Base-by-base conservation (phyloP, 2,888 invertebrate genomes). In the Alentia gelatinosa region DNA sequence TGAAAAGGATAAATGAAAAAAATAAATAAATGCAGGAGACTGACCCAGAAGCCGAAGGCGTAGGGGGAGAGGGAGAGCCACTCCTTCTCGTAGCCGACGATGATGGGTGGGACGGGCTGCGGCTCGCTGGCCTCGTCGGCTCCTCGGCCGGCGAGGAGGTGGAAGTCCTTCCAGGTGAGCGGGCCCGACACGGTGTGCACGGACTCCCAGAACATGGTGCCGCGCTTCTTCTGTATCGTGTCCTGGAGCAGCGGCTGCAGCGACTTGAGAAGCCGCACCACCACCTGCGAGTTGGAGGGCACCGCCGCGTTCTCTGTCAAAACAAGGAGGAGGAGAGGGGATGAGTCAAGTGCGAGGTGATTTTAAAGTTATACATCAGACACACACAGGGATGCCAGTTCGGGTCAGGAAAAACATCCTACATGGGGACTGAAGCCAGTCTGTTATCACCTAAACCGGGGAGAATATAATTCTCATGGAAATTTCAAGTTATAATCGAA, bases 91-190 rank as follows among this genome's bases (percentile, higher is more conserved):
- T 98, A 98, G 0, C 99, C 99, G 68, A 99, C 98, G 90, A 99
- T 97, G 83, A 99, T 97, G 4, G 98, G 98, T 35, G 99, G 99
- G 94, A 99, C 98, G 0, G 99, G 99, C 96, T 99, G 99, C 50
- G 99, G 99, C 96, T 99, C 99, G 96, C 98, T 99, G 93, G 98
- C 98, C 96, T 99, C 99, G 95, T 98, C 98, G 91, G 98, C 98
- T 90, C 97, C 98, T 95, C 99, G 97, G 12, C 99, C 99, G 68
- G 99, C 99, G 92, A 99, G 97, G 91, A 98, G 97, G 97, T 99
- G 99, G 96, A 99, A 99, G 96, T 99, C 98, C 90, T 99, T 97
- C 99, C 99, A 99, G 0, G 99, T 99, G 23, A 99, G 97, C 42
- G 99, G 99, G 0, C 99, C 99, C 93, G 98, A 98, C 74, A 99